phyloP scores from a whole-genome alignment of 2,113 vertebrate species.

The Athene cunicularia region DNA sequence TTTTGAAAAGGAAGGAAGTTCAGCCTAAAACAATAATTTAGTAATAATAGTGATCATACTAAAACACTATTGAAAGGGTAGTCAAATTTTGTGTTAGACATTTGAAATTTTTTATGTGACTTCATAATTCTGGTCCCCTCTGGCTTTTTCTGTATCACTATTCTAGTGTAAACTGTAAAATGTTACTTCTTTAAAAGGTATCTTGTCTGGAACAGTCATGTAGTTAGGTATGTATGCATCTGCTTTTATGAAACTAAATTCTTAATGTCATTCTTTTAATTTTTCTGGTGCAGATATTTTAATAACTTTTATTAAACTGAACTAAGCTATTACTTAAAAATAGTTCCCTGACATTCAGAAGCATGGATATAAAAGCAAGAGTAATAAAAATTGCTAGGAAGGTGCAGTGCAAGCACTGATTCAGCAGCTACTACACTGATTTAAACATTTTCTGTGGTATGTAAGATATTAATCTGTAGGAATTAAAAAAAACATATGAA shows the following conservation, averaged over 20 bases:
- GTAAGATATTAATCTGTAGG: slow-evolving; percentile 16
- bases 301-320: slow-evolving; percentile 54
- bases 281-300: slow-evolving; percentile 19
- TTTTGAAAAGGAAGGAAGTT: neutral
- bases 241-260: slow-evolving; percentile 20
- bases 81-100: neutral
- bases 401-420: slow-evolving; percentile 35
- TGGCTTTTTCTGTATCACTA: neutral
- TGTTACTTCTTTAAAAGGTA: neutral
- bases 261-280: neutral
- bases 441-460: slow-evolving; percentile 53
- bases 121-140: neutral
- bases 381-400: slow-evolving; percentile 59
- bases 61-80: neutral
- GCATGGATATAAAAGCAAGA: slow-evolving; percentile 45
- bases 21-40: neutral
- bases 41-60: neutral
- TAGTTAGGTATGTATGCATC: neutral
- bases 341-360: slow-evolving; percentile 56
- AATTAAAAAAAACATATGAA: slow-evolving; percentile 9
- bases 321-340: slow-evolving; percentile 42
- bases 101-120: neutral
- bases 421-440: slow-evolving; percentile 27
- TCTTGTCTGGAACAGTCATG: neutral
- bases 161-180: neutral